Percentiles rank a stretch among this genome's conserved stretches.
Evolutionary conservation across 2,113 vertebrate species (phyloP).

Genomic region (Pandion haliaetus): DNA sequence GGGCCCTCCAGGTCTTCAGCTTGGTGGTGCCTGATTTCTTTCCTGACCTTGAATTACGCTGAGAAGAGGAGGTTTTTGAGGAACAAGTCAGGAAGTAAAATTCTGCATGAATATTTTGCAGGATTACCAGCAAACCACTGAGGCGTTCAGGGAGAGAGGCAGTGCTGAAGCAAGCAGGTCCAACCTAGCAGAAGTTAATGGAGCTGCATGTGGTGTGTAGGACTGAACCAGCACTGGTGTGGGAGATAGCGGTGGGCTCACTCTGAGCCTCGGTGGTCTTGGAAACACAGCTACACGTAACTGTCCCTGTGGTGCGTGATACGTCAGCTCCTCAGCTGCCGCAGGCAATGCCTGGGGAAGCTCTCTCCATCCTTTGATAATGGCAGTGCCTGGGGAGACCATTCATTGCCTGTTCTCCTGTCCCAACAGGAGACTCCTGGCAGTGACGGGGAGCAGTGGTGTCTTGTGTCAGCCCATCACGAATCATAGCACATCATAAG

Average conservation of each 20-base stretch:
- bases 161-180: background rate
- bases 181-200: background rate
- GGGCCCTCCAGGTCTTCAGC: slow-evolving; percentile 1
- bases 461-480: background rate
- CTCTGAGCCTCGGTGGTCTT: background rate
- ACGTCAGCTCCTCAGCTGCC: background rate
- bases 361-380: background rate
- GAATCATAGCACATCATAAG: background rate
- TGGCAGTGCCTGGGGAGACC: background rate
- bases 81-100: background rate
- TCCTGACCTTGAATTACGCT: slow-evolving; percentile 30
- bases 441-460: background rate
- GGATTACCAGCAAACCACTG: background rate
- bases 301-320: accelerated
- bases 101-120: background rate
- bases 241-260: background rate
- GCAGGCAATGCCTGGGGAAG: background rate
- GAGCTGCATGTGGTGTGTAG: background rate
- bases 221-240: background rate
- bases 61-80: background rate
- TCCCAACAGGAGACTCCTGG: background rate
- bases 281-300: background rate
- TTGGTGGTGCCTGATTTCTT: background rate
- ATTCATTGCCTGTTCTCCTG: background rate
- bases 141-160: background rate